phyloP scores from a whole-genome alignment of 2,113 vertebrate species.

The Phocoena sinus region DNA sequence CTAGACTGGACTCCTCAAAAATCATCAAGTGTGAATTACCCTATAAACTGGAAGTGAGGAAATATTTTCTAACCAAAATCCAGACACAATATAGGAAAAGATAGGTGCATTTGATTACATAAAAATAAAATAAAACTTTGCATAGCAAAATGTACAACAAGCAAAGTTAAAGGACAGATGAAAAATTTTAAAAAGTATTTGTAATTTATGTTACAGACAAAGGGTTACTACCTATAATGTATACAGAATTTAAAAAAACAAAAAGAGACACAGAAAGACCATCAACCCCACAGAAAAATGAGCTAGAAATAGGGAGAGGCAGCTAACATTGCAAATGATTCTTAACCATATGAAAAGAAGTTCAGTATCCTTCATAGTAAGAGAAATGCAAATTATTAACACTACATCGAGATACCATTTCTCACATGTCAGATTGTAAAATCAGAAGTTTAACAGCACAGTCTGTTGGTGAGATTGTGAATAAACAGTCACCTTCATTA shows the following conservation, averaged over 20 bases:
- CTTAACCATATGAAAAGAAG: background rate
- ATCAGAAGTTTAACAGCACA: background rate
- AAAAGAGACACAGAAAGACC: background rate
- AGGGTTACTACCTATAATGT: background rate
- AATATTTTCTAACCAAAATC: background rate
- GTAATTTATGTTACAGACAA: background rate
- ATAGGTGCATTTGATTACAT: background rate
- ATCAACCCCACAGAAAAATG: background rate
- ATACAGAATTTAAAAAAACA: background rate
- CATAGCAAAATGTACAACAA: background rate
- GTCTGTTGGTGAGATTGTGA: background rate
- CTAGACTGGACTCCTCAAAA: background rate
- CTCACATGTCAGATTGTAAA: constrained; percentile 27
- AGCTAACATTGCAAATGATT: background rate
- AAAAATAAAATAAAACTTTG: background rate
- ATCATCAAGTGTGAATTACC: background rate
- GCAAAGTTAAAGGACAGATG: background rate
- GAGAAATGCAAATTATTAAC: constrained; percentile 28
- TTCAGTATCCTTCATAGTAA: background rate
- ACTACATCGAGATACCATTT: background rate
- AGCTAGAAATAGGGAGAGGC: background rate
- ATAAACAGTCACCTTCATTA: background rate
- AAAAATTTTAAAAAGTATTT: background rate
- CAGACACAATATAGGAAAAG: background rate
- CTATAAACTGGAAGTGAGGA: background rate